Evolutionary conservation across 2,888 invertebrate genomes (phyloP).

Genomic region (Fragum whitleyi): DNA sequence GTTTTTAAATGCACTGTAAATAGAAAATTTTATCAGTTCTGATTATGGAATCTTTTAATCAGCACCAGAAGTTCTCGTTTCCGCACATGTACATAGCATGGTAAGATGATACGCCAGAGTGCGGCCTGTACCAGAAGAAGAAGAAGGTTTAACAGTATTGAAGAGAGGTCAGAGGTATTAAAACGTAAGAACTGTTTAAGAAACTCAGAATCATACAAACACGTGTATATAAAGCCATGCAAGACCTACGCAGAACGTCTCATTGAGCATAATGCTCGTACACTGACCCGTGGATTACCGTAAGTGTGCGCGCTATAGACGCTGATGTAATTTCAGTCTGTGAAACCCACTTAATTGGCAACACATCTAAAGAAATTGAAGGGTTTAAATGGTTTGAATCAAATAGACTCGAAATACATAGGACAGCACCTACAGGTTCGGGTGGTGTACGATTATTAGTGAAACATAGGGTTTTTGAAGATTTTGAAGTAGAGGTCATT

Average conservation of each 20-base stretch:
- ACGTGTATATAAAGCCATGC: not conserved
- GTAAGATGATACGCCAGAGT: no score
- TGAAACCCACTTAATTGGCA: conserved; percentile 35
- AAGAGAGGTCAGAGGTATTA: not conserved
- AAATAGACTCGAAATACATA: conserved; percentile 34
- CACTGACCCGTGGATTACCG: conserved; percentile 20
- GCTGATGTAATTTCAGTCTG: conserved; percentile 43
- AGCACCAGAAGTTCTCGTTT: not conserved
- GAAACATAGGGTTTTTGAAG: conserved; percentile 5
- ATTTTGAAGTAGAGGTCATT: conserved; percentile 26
- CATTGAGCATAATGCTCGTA: conserved; percentile 35
- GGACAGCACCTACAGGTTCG: conserved; percentile 35
- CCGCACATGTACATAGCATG: no score
- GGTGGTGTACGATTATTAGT: conserved; percentile 44
- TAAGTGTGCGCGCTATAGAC: conserved; percentile 14
- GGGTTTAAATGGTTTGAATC: conserved; percentile 38
- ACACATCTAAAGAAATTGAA: conserved; percentile 16
- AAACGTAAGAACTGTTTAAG: not conserved
- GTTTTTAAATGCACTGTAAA: no score
- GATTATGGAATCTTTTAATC: not conserved
- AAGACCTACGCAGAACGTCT: conserved; percentile 31
- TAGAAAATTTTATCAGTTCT: no score
- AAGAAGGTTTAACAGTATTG: not conserved
- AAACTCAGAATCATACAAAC: not conserved
- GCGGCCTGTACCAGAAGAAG: no score